Base-by-base conservation (phyloP, 2,888 invertebrate genomes). In the Uloborus plumipes region DNA sequence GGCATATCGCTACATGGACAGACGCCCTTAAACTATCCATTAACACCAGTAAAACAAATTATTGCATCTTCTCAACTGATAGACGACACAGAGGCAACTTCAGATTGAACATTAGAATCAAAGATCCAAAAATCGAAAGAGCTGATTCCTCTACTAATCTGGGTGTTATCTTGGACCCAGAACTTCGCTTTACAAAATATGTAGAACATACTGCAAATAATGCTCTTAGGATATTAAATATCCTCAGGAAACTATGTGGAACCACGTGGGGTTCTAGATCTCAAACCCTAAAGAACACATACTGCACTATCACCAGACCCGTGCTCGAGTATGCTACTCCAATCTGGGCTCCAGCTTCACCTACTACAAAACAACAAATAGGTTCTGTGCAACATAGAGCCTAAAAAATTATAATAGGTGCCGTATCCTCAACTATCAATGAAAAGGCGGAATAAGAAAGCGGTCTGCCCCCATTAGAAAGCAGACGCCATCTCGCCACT, bases 1-100 rank as follows among this genome's bases (percentile, higher is more conserved):
- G 2, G 39, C n/a, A n/a, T 2, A 64, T 31, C 1, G 16, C 39
- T 7, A 26, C 2, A 39, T 62, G 39, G 62, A 39, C 62, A 6
- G 31, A 58, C 1, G 49, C 59, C 47, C 49, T 61, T 11, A 71
- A 71, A 71, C n/a, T 59, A 15, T n/a, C 26, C 16, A 71, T 61
- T 9, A 61, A 71, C 2, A 16, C 51, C 22, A 26, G 50, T 13
- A 61, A 72, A 11, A 61, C 61, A 14, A 72, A 62, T 16, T 18
- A 72, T 31, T 51, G 62, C 26, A 51, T 72, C 15, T 72, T 62
- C 49, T n/a, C n/a, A n/a, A n/a, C n/a, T n/a, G n/a, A n/a, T n/a
- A n/a, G n/a, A n/a, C n/a, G n/a, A n/a, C n/a, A n/a, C n/a, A n/a
- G n/a, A n/a, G n/a, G n/a, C n/a, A n/a, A n/a, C n/a, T n/a, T n/a